These are phyloP conservation scores for Prietella phreatophila DNA, from an alignment of 2,113 vertebrate species.

Conservation along the genomic window DNA sequence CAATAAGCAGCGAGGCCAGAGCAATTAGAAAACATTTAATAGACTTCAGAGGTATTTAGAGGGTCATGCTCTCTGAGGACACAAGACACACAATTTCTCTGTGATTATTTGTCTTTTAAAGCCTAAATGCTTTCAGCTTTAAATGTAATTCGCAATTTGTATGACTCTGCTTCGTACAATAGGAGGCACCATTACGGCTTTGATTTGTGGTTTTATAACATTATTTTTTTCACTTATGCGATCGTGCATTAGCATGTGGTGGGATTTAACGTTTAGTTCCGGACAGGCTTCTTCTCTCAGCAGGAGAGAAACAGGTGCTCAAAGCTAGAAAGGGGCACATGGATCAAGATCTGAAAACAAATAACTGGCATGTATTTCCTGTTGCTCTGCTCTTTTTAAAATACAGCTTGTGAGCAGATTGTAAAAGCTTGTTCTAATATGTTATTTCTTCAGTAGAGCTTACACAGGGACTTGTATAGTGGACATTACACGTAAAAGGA, in stretches of 20 bases:
- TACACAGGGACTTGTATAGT: not conserved
- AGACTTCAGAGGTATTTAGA: slow-evolving; percentile 47
- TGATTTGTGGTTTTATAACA: slow-evolving; percentile 20
- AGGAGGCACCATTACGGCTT: slow-evolving; percentile 36
- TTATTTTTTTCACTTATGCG: not conserved
- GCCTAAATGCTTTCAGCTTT: slow-evolving; percentile 27
- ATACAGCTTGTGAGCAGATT: not conserved
- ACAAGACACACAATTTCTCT: not conserved
- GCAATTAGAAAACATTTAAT: slow-evolving; percentile 56
- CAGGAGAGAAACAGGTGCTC: not conserved
- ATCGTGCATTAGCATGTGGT: not conserved
- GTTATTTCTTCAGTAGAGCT: not conserved
- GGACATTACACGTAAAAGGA: not conserved
- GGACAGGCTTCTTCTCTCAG: not conserved
- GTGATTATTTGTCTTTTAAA: slow-evolving; percentile 41
- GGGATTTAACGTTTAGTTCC: not conserved
- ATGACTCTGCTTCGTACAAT: slow-evolving; percentile 18
- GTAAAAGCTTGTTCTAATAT: not conserved
- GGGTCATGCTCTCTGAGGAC: slow-evolving; percentile 39
- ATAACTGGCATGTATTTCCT: not conserved
- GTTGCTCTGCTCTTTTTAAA: not conserved
- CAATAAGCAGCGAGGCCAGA: slow-evolving; percentile 44
- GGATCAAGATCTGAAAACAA: not conserved
- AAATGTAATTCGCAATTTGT: slow-evolving; percentile 30
- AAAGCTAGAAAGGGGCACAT: not conserved